Base-by-base conservation (phyloP, 2,888 invertebrate genomes). In the Xylota sylvarum region DNA sequence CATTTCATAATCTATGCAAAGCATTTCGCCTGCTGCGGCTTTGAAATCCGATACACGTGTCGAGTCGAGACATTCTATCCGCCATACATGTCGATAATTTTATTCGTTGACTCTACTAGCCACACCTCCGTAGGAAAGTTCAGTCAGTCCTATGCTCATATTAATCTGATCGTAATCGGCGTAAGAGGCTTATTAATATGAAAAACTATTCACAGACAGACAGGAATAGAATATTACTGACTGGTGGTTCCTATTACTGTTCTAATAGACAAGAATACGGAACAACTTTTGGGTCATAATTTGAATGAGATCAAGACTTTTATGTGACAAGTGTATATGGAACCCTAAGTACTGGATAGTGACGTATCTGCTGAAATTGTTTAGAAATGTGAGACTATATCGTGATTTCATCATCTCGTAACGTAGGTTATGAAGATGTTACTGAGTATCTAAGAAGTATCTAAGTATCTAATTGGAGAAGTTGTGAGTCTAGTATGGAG, bases 31-130 rank as follows among this genome's bases (percentile, higher is more conserved):
- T 2, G 23, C 23, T 23, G 7, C 50, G 19, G 48, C 48, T 9
- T 48, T 10, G 9, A 23, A 50, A 50, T 23, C 50, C 12, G 50
- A 23, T 12, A 50, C 50, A 50, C 50, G 50, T 50, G 50, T 50
- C 4, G 10, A 23, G 50, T 50, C 4, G 10, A 23, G 23, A 23
- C 10, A 23, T 12, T 50, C 23, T 12, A 12, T n/a, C 5, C 10
- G 23, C 23, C 23, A 19, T 19, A 23, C 50, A 50, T 50, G 50
- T 50, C 7, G 7, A 50, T 50, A 23, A 19, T 50, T 23, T 23
- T 23, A 48, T 48, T 9, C 19, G 23, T 23, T 23, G 23, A 23
- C 23, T 23, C 23, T 23, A 23, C 23, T 23, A 23, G 12, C 19
- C 50, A 23, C 19, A 50, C 50, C 50, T 50, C 50, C 23, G 3